Base-by-base conservation (phyloP, 1,140 invertebrate species). In the Drosophila funebris region DNA sequence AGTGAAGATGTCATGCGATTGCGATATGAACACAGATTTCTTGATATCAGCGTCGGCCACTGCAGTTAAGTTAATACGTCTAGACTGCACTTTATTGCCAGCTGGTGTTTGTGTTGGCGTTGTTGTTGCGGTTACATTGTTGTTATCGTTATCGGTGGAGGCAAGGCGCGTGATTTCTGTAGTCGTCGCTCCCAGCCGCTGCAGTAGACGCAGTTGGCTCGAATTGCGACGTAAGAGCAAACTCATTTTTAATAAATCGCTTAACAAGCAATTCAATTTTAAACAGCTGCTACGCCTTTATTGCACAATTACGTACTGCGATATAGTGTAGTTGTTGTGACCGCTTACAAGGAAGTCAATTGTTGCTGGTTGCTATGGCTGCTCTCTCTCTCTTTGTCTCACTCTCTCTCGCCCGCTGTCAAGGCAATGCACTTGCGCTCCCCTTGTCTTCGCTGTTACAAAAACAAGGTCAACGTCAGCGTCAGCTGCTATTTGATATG, bases 21-120 rank as follows among this genome's bases (percentile, higher is more conserved):
- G 96, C 0, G 98, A 99, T 75, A 99, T 97, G 76, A 97, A 97
- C 33, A 98, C 97, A 8, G 96, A 96, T 92, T 97, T 97, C 61
- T 94, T 94, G 41, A 96, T 94, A 18, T 91, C 82, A 18, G 71
- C 64, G 71, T 88, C 83, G 1, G 82, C 31, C 2, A 89, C 74
- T 0, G 63, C 16, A 9, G 70, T 20, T 4, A 57, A 20, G 1
- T 66, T 8, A 14, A 77, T 62, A 0, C 60, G 39, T 31, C 66
- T 69, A 7, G 60, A 39, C 4, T 62, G 13, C 44, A 52, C 11
- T 52, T 52, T 20, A 13, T 50, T 33, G 8, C 11, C 29, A 56
- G 33, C 29, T 24, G 61, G 16, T 31, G 66, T n/a, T 57, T 11
- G 31, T 67, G 48, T 56, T 69, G 6, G 29, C 52, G 62, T 9